phyloP scores from a whole-genome alignment of 2,113 vertebrate species.

The Semnornis frantzii region DNA sequence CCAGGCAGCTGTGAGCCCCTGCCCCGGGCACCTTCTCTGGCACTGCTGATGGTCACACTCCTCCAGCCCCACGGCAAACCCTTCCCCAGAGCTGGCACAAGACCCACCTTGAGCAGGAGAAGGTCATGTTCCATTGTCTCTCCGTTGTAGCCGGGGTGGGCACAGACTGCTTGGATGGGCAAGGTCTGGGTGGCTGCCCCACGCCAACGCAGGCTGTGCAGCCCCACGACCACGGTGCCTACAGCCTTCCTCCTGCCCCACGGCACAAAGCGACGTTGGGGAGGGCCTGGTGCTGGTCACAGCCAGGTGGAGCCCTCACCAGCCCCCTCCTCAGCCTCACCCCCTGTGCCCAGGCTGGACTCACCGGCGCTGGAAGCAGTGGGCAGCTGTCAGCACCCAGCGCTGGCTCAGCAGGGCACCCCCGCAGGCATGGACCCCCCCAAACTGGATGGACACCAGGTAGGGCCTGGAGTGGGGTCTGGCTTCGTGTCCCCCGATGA shows the following conservation, averaged over 20 bases:
- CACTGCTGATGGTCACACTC: rapidly evolving
- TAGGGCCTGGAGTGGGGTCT: conserved; percentile 77
- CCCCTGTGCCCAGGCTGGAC: rapidly evolving
- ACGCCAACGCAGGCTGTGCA: rapidly evolving
- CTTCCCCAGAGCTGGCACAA: rapidly evolving
- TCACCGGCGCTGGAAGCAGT: not conserved
- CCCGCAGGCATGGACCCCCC: rapidly evolving
- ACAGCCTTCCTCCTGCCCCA: rapidly evolving
- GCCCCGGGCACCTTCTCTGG: too few relatives aligned
- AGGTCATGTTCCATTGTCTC: not conserved
- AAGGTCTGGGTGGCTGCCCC: not conserved
- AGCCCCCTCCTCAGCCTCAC: not conserved
- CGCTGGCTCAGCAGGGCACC: not conserved
- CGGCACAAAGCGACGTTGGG: rapidly evolving
- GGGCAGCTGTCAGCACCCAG: conserved; percentile 69
- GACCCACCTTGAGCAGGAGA: conserved; percentile 38
- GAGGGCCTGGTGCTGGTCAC: not conserved
- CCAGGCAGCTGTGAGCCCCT: rapidly evolving
- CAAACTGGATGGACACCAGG: conserved; percentile 64
- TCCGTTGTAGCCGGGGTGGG: not conserved
- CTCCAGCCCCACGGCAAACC: not conserved
- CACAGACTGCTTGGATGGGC: not conserved
- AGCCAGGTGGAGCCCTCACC: not conserved
- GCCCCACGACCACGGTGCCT: not conserved
- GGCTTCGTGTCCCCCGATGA: conserved; percentile 72